These are phyloP conservation scores for Brassicogethes aeneus DNA, from an alignment of 2,888 invertebrate species.

Conservation along the genomic window DNA sequence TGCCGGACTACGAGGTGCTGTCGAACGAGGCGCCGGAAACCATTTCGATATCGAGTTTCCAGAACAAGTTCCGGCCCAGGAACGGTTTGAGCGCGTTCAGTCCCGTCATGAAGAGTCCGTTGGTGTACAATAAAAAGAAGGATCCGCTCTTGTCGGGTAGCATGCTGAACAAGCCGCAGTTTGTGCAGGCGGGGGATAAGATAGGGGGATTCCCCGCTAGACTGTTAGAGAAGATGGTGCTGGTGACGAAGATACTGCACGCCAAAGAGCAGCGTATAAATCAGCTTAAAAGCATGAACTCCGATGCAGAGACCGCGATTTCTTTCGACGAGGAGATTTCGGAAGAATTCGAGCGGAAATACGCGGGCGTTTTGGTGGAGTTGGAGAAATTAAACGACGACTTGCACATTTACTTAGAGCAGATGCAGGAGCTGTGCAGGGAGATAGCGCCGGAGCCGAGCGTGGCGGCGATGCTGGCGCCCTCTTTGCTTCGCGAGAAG, in stretches of 20 bases:
- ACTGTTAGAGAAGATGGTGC: slow-evolving; percentile 77
- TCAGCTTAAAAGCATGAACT: slow-evolving; percentile 76
- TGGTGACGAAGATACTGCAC: slow-evolving; percentile 75
- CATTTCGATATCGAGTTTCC: slow-evolving; percentile 74
- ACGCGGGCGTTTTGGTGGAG: slow-evolving; percentile 80
- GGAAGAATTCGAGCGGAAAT: slow-evolving; percentile 83
- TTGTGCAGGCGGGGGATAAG: slow-evolving; percentile 41
- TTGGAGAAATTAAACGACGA: slow-evolving; percentile 87
- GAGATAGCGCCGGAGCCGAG: slow-evolving; percentile 84
- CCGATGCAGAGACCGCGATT: slow-evolving; percentile 79
- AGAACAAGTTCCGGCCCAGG: slow-evolving; percentile 69
- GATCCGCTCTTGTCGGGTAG: slow-evolving; percentile 63
- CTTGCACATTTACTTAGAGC: slow-evolving; percentile 74
- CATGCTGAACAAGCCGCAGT: slow-evolving; percentile 29
- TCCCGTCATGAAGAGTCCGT: slow-evolving; percentile 40
- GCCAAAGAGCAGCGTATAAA: slow-evolving; percentile 75
- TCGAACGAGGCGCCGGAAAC: slow-evolving; percentile 90
- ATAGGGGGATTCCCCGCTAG: slow-evolving; percentile 78
- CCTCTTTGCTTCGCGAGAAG: slow-evolving; percentile 78
- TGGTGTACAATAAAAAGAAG: slow-evolving; percentile 31
- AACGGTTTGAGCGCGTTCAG: slow-evolving; percentile 43
- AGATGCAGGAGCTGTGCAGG: slow-evolving; percentile 74
- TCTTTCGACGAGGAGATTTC: slow-evolving; percentile 71
- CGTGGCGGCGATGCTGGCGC: slow-evolving; percentile 78
- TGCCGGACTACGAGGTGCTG: slow-evolving; percentile 93